These are phyloP conservation scores for Tapera naevia DNA, from an alignment of 2,797 vertebrate genomes.

Conservation along the genomic window DNA sequence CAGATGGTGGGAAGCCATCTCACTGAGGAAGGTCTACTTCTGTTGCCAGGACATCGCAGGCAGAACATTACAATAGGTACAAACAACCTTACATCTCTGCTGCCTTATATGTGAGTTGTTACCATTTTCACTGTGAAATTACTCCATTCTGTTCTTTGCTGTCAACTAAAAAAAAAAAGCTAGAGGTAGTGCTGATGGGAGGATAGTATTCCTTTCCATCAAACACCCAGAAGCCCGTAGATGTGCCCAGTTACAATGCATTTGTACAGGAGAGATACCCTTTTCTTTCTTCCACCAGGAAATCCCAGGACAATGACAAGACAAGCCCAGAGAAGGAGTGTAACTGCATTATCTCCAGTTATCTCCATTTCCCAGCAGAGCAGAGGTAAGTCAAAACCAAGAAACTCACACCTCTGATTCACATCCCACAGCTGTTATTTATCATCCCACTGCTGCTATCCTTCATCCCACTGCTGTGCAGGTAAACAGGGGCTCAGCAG, in stretches of 20 bases:
- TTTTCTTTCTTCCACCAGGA: neutral
- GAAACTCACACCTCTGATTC: neutral
- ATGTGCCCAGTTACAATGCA: neutral
- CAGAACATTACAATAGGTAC: neutral
- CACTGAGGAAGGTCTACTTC: neutral
- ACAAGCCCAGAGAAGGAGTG: neutral
- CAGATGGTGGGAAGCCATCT: neutral
- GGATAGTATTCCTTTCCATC: neutral
- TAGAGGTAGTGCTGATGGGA: neutral
- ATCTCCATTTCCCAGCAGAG: neutral
- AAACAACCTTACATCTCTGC: neutral
- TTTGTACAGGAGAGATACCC: neutral
- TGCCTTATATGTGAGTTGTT: neutral
- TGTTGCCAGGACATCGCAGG: neutral
- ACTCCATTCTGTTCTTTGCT: neutral
- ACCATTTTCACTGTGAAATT: neutral
- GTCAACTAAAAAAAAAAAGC: neutral
- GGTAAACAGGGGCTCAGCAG: neutral
- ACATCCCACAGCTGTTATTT: neutral
- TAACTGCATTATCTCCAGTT: neutral
- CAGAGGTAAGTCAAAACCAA: neutral
- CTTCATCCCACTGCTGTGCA: neutral
- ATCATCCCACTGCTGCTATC: neutral
- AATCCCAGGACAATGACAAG: neutral
- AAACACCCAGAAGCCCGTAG: neutral